Conservation (phyloP, 2,888 invertebrate genomes). For the Petrolisthes manimaculis region DNA sequence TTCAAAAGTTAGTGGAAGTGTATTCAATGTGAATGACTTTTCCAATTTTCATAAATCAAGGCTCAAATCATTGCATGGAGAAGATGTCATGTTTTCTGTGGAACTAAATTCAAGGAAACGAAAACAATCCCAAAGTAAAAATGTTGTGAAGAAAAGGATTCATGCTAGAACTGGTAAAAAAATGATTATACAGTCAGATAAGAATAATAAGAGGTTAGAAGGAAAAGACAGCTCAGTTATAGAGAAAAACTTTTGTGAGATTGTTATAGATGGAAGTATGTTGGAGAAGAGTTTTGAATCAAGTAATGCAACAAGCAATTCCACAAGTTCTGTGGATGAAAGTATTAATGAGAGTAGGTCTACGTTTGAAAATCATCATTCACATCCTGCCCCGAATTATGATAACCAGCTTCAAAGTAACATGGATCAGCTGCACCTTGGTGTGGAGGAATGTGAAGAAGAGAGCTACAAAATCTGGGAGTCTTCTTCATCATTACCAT, state of each 20-base stretch:
- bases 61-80: background rate
- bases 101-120: slow-evolving; percentile 3
- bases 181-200: background rate
- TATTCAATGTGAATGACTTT: background rate
- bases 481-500: too few species aligned
- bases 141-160: background rate
- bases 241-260: background rate
- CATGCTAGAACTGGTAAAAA: background rate
- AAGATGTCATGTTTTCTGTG: background rate
- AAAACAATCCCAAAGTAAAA: background rate
- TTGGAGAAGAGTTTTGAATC: background rate
- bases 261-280: background rate
- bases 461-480: too few species aligned
- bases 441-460: too few species aligned
- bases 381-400: too few species aligned
- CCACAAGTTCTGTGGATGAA: background rate
- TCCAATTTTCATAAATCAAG: background rate
- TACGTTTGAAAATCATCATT: too few species aligned
- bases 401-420: too few species aligned
- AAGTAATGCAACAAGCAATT: background rate
- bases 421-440: too few species aligned
- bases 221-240: background rate
- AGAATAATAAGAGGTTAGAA: background rate
- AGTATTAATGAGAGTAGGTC: too few species aligned
- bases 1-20: background rate